Evolutionary conservation across 2,797 vertebrate genomes (phyloP).

Genomic region (Falco rusticolus): DNA sequence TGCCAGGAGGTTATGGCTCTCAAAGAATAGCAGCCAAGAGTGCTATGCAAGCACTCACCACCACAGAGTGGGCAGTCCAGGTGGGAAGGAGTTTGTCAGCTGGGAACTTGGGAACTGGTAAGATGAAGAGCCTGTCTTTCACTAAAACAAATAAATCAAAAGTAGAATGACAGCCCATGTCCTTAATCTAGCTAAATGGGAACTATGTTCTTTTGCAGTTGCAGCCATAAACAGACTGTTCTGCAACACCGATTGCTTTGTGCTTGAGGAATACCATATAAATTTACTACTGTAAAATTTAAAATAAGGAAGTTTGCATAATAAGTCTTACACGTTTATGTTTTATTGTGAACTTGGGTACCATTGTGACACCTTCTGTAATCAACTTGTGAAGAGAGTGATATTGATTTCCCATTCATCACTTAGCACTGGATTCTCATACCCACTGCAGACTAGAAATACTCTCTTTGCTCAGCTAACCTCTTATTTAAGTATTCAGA

Average conservation of each 20-base stretch:
- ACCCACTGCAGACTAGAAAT: background rate
- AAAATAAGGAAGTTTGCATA: background rate
- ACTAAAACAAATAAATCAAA: background rate
- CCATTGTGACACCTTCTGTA: background rate
- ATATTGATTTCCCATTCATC: background rate
- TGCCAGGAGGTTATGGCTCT: background rate
- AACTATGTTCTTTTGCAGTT: background rate
- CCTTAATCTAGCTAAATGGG: background rate
- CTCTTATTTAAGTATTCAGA: background rate
- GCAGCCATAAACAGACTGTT: background rate
- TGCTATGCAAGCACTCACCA: rapidly evolving
- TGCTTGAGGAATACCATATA: background rate
- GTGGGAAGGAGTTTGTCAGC: background rate
- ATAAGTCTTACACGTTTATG: background rate
- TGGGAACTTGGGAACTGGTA: background rate
- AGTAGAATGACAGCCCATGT: background rate
- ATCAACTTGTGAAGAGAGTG: background rate
- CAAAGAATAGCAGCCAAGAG: background rate
- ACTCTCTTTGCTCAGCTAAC: background rate
- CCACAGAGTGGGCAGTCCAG: rapidly evolving
- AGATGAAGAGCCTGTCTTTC: background rate
- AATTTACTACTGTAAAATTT: background rate
- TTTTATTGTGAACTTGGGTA: background rate
- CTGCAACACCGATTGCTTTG: background rate
- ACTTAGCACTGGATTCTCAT: background rate